Evolutionary conservation across 2,888 invertebrate genomes (phyloP).

Genomic region (Lutraria lutraria): DNA sequence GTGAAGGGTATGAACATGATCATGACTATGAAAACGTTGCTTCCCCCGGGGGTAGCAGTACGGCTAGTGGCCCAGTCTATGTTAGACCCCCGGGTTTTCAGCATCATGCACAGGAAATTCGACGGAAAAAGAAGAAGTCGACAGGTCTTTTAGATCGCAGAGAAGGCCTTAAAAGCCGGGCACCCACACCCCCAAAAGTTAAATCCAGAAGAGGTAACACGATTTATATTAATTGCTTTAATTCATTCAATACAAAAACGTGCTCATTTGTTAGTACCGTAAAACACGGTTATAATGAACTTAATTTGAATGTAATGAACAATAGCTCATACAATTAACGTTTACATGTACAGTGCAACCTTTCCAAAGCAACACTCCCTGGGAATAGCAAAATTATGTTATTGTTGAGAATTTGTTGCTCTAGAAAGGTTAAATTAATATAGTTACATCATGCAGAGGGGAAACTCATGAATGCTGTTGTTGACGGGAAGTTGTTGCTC

Average conservation of each 20-base stretch:
- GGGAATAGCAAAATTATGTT: no score
- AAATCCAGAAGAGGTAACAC: conserved; percentile 82
- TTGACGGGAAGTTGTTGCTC: no score
- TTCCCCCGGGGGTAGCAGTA: conserved; percentile 84
- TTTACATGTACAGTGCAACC: no score
- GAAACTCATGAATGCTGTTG: no score
- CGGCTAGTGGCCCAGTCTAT: conserved; percentile 85
- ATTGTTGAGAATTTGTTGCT: no score
- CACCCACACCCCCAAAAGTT: conserved; percentile 83
- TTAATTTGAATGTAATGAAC: no score
- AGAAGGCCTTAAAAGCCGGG: conserved; percentile 81
- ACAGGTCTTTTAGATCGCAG: conserved; percentile 72
- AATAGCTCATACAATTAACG: no score
- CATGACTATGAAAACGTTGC: conserved; percentile 84
- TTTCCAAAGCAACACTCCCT: no score
- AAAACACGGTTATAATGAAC: no score
- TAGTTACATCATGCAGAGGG: no score
- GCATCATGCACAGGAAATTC: conserved; percentile 85
- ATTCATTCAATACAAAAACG: neutral
- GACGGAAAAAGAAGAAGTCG: conserved; percentile 82
- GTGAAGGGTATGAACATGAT: conserved; percentile 81
- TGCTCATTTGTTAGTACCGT: no score
- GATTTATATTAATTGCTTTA: neutral
- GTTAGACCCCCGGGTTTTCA: conserved; percentile 85
- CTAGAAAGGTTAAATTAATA: no score